Conservation (phyloP, 1,140 invertebrate genomes). For the Musca vetustissima region DNA sequence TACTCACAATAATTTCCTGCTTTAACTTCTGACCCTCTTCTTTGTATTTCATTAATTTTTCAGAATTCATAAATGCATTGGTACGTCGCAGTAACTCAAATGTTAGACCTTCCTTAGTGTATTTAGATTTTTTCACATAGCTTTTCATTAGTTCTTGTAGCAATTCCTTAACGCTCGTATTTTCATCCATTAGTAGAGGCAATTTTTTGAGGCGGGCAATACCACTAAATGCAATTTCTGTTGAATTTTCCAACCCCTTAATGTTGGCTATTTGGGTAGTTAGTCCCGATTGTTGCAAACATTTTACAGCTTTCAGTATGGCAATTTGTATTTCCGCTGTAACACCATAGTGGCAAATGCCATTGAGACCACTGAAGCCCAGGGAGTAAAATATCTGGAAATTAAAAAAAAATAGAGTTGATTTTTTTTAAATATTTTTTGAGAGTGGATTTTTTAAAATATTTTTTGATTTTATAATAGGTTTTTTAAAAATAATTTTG, state of each 20-base stretch:
- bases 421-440: no score
- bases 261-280: slow-evolving; percentile 30
- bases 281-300: slow-evolving; percentile 34
- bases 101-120: slow-evolving; percentile 39
- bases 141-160: slow-evolving; percentile 33
- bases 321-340: slow-evolving; percentile 32
- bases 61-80: slow-evolving; percentile 38
- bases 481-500: no score
- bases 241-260: slow-evolving; percentile 34
- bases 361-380: slow-evolving; percentile 43
- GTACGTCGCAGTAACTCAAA: slow-evolving; percentile 41
- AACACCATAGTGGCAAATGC: slow-evolving; percentile 35
- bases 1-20: slow-evolving; percentile 40
- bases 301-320: slow-evolving; percentile 35
- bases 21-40: slow-evolving; percentile 29
- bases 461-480: no score
- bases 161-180: neutral
- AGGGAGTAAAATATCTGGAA: slow-evolving; percentile 34
- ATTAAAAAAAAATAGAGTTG: neutral
- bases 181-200: slow-evolving; percentile 30
- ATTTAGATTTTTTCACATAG: slow-evolving; percentile 31
- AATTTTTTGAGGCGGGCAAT: slow-evolving; percentile 33
- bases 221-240: slow-evolving; percentile 37
- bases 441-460: neutral
- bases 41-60: slow-evolving; percentile 32